Evolutionary conservation across 2,888 invertebrate genomes (phyloP).

Genomic region (Nomada fucata): DNA sequence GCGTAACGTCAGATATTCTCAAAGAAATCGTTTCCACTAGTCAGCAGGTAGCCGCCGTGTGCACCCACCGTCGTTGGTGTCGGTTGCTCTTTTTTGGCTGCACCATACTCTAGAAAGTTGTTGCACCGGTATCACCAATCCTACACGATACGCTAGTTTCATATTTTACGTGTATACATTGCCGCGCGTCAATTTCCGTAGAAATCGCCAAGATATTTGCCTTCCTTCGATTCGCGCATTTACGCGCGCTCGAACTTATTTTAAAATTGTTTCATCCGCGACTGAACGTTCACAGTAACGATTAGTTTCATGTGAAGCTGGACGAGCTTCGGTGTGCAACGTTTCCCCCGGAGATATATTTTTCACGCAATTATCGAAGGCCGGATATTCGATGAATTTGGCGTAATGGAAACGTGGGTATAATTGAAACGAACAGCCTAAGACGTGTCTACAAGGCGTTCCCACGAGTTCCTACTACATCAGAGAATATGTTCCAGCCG

Average conservation of each 20-base stretch:
- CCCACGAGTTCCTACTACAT: conserved; percentile 64
- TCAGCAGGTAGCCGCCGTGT: conserved; percentile 64
- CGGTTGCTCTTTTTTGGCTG: conserved; percentile 66
- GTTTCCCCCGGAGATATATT: not conserved
- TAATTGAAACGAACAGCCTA: conserved; percentile 61
- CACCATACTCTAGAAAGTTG: conserved; percentile 69
- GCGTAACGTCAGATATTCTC: conserved; percentile 68
- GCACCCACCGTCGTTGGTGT: conserved; percentile 60
- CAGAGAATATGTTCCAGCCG: conserved; percentile 61
- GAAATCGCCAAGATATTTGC: conserved; percentile 4
- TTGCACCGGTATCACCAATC: conserved; percentile 69
- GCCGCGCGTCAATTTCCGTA: conserved; percentile 31
- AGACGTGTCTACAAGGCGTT: conserved; percentile 68
- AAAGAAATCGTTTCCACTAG: conserved; percentile 66
- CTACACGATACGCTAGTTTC: conserved; percentile 64
- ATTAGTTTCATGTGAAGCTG: not conserved
- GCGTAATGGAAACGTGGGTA: conserved; percentile 65
- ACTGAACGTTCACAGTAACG: no score
- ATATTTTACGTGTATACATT: conserved; percentile 53
- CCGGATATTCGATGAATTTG: conserved; percentile 38
- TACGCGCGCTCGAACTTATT: not conserved
- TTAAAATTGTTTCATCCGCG: no score
- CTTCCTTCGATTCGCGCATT: not conserved
- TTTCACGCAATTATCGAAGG: not conserved
- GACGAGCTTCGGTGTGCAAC: not conserved